Conservation (phyloP, 1,140 invertebrate genomes). For the Microvelia longipes region DNA sequence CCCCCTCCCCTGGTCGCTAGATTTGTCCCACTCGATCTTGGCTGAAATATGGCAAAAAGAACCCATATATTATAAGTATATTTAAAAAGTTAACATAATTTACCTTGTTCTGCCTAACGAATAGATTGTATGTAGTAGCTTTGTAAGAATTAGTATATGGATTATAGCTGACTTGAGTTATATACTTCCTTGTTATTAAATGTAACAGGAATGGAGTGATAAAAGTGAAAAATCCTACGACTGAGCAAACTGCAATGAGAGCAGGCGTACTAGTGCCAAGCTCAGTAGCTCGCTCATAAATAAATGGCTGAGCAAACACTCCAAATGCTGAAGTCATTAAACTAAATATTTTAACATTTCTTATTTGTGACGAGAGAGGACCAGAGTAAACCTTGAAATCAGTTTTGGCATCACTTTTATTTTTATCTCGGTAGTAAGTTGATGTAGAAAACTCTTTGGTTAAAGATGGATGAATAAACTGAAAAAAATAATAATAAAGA, state of each 20-base stretch:
- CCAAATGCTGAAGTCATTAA: slow-evolving; percentile 53
- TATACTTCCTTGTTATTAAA: slow-evolving; percentile 69
- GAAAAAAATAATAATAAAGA: background rate
- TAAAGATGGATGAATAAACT: background rate
- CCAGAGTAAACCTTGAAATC: slow-evolving; percentile 41
- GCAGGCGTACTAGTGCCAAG: slow-evolving; percentile 37
- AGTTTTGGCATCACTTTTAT: background rate
- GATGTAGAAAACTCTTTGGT: background rate
- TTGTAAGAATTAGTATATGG: slow-evolving; percentile 42
- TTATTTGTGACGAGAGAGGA: slow-evolving; percentile 45
- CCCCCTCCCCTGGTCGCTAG: no score
- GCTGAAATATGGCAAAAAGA: no score
- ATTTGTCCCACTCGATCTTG: no score
- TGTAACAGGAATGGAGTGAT: slow-evolving; percentile 69
- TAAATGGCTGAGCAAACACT: slow-evolving; percentile 51
- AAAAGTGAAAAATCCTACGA: slow-evolving; percentile 64
- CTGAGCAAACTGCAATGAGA: slow-evolving; percentile 41
- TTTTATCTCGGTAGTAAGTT: background rate
- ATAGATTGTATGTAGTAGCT: slow-evolving; percentile 51
- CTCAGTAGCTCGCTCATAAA: slow-evolving; percentile 42
- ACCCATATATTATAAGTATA: no score
- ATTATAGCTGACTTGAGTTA: slow-evolving; percentile 58
- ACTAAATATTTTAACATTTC: slow-evolving; percentile 62
- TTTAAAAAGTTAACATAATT: no score
- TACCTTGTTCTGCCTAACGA: slow-evolving; percentile 45